phyloP scores from a whole-genome alignment of 2,797 vertebrate species.

The Chelon labrosus region DNA sequence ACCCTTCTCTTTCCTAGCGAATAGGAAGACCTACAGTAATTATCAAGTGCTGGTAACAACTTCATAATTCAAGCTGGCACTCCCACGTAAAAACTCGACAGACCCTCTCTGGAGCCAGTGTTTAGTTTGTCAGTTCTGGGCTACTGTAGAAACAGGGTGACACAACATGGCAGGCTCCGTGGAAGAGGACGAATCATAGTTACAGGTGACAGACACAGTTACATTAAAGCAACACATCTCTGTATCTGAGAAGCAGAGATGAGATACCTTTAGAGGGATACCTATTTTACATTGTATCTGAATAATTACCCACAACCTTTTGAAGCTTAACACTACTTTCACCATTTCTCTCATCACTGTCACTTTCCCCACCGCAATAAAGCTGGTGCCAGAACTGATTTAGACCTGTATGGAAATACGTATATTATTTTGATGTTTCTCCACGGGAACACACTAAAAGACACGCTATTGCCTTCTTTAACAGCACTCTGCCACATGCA shows the following conservation, averaged over 20 bases:
- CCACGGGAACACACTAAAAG: slow-evolving; percentile 11
- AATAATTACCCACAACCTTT: slow-evolving; percentile 4
- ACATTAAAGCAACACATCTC: background rate
- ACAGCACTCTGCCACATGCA: slow-evolving; percentile 17
- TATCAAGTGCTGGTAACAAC: too few relatives aligned
- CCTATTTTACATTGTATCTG: background rate
- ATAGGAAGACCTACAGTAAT: too few relatives aligned
- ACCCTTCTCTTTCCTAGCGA: too few relatives aligned
- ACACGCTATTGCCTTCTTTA: slow-evolving; percentile 17
- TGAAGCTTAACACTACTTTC: slow-evolving; percentile 4
- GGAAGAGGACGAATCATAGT: too few relatives aligned
- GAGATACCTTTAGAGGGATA: too few relatives aligned
- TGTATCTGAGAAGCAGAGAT: background rate
- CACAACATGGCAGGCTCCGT: too few relatives aligned
- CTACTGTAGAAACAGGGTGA: too few relatives aligned
- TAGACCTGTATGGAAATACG: slow-evolving; percentile 8
- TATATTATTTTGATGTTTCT: slow-evolving; percentile 30
- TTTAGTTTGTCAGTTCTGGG: too few relatives aligned
- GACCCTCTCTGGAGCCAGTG: too few relatives aligned
- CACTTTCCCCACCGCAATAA: slow-evolving; percentile 20
- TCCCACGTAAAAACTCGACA: too few relatives aligned
- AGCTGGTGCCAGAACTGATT: slow-evolving; percentile 32
- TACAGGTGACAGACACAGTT: too few relatives aligned
- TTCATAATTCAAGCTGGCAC: too few relatives aligned
- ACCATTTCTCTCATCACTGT: slow-evolving; percentile 5